Percentiles rank a stretch among this genome's conserved stretches.
These are phyloP conservation scores for Mylabris phalerata DNA, from an alignment of 1,140 invertebrate species.

Conservation along the genomic window DNA sequence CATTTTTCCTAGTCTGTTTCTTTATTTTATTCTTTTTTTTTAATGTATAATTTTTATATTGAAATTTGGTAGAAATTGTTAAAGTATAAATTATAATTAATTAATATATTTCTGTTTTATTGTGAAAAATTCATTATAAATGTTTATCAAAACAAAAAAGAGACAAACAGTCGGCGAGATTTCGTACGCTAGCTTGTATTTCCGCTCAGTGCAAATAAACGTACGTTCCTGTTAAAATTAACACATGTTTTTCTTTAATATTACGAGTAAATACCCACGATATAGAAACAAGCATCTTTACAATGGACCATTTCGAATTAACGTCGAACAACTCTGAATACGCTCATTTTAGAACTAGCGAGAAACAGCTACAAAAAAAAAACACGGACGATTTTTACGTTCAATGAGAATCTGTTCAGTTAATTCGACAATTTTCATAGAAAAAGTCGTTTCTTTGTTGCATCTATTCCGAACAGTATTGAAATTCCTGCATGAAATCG, in stretches of 20 bases:
- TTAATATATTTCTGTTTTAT: constrained; percentile 37
- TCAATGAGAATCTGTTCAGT: not conserved
- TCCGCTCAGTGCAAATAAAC: constrained; percentile 43
- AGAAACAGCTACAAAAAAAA: not conserved
- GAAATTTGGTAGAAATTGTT: not conserved
- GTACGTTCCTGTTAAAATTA: constrained; percentile 43
- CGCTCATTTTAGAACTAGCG: not conserved
- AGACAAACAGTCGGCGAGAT: constrained; percentile 38
- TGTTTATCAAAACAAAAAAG: constrained; percentile 34
- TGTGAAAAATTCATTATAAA: constrained; percentile 37
- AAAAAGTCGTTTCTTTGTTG: not conserved
- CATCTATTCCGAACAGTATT: not conserved
- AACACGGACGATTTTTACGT: not conserved
- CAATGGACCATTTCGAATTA: not conserved
- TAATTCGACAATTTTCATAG: not conserved
- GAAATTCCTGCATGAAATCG: constrained; percentile 1
- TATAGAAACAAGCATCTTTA: no score
- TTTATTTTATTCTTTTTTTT: no score
- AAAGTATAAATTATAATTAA: constrained; percentile 33
- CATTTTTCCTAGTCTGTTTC: constrained; percentile 2
- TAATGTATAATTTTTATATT: not conserved
- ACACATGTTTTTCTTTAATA: constrained; percentile 14
- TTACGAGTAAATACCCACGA: not conserved
- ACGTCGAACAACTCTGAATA: not conserved
- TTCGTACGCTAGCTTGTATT: constrained; percentile 43